Percentiles rank a stretch among this genome's conserved stretches.
Evolutionary conservation across 53 echinoderm and acorn worm genomes (phyloP).

Genomic region (Stichopus horrens): DNA sequence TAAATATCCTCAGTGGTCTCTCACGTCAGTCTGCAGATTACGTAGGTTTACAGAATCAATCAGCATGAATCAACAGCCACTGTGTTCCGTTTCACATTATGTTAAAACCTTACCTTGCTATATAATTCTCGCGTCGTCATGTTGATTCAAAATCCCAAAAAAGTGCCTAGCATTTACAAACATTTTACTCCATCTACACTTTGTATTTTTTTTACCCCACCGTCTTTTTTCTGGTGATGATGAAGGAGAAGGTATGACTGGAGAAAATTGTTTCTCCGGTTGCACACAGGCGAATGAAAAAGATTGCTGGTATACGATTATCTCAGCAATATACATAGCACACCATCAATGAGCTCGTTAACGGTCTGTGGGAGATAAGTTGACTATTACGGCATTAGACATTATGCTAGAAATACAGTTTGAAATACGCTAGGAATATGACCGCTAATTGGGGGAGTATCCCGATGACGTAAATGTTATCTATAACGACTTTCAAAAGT

Average conservation of each 20-base stretch:
- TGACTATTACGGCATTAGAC: too few relatives aligned
- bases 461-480: too few relatives aligned
- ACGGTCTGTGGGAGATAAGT: too few relatives aligned
- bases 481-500: too few relatives aligned
- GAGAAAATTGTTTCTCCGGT: neutral
- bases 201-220: neutral
- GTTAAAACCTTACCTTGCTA: neutral
- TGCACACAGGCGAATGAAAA: neutral
- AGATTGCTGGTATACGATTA: too few relatives aligned
- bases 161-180: neutral
- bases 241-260: neutral
- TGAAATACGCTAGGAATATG: too few relatives aligned
- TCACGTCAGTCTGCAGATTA: neutral
- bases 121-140: slow-evolving; percentile 5
- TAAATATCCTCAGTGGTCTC: neutral
- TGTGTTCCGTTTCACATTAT: neutral
- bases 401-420: too few relatives aligned
- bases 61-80: neutral
- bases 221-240: neutral
- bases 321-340: too few relatives aligned
- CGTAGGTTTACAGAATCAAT: neutral
- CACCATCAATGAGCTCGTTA: too few relatives aligned
- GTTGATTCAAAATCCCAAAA: neutral
- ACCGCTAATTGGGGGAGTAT: too few relatives aligned
- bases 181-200: neutral